Evolutionary conservation across 2,888 invertebrate species (phyloP).

Genomic region (Hirtodrosophila duncani): DNA sequence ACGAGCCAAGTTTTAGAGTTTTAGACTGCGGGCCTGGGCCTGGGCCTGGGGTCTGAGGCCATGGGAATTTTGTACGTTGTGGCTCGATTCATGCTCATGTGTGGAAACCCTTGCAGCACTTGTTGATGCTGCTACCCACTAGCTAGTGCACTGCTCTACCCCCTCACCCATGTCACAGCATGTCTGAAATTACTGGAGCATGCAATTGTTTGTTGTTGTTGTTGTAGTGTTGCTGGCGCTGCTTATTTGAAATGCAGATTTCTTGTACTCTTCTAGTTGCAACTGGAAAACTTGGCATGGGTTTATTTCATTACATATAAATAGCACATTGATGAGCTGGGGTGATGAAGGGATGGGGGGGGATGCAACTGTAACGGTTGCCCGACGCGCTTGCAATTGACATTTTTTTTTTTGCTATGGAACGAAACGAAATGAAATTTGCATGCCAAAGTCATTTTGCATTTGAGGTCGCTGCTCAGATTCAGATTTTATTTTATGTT

Average conservation of each 20-base stretch:
- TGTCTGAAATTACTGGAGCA: slow-evolving; percentile 57
- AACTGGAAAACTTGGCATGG: no score
- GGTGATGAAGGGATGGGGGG: not conserved
- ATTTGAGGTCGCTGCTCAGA: slow-evolving; percentile 6
- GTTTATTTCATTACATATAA: slow-evolving; percentile 8
- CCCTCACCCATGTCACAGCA: no score
- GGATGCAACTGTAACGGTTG: not conserved
- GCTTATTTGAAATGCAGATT: slow-evolving; percentile 66
- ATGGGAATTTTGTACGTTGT: slow-evolving; percentile 6
- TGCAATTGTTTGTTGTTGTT: slow-evolving; percentile 41
- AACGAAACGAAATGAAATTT: slow-evolving; percentile 2
- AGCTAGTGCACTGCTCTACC: no score
- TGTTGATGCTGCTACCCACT: slow-evolving; percentile 7
- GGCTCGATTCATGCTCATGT: slow-evolving; percentile 1
- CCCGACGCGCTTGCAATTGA: slow-evolving; percentile 4
- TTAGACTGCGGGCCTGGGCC: no score
- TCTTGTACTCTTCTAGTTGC: slow-evolving; percentile 40
- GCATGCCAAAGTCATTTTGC: slow-evolving; percentile 13
- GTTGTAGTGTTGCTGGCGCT: slow-evolving; percentile 20
- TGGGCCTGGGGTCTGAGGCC: no score
- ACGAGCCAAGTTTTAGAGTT: no score
- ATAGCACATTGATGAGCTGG: slow-evolving; percentile 8
- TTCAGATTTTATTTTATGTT: not conserved
- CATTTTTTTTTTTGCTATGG: not conserved
- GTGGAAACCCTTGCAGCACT: slow-evolving; percentile 12